Evolutionary conservation across 2,797 vertebrate species (phyloP), one percentile per base, ranked within the genome.

Genomic region (Malurus splendens): DNA sequence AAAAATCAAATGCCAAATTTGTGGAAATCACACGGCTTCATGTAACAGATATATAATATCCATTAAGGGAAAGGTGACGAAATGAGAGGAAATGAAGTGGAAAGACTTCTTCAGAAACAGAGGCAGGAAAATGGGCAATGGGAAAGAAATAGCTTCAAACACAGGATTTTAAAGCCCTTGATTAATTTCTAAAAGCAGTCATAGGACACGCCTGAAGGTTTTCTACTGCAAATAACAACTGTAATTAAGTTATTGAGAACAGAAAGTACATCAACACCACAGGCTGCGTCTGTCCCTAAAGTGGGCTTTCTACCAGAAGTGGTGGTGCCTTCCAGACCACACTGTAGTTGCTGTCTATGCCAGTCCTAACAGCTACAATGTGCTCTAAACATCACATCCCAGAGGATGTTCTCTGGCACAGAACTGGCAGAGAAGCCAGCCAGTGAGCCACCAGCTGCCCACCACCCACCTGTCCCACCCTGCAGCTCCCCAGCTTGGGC

Each of bases 401-500:
- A 52, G 60, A 38, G 64, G 22, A 66, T 18, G 28, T 16, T 45
- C 57, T 48, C 55, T 11, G 33, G 11, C 54, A 64, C 36, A 36
- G 36, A 36, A 36, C 36, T 36, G 36, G 36, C 36, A 36, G 36
- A 36, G 36, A 36, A 25, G 27, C 22, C 57, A 45, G 60, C 6
- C 59, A 30, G 48, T 0, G 1, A 61, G 45, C 54, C 1, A 0
- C 3, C 30, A 55, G 39, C 36, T 55, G 41, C 14, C 19, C 12
- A 2, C 14, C 19, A 4, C 38, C 18, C 62, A 10, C 23, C 14
- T 51, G 39, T 42, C 28, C 72, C 0, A 0, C 42, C 32, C 18
- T 3, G 3, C 51, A 75, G 48, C 15, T 33, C 28, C n/a, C 19
- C 45, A 41, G 48, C 38, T 18, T 0, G 0, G 30, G 25, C 62